These are phyloP conservation scores for Hydriomena furcata DNA, from an alignment of 2,888 invertebrate species.

Conservation along the genomic window DNA sequence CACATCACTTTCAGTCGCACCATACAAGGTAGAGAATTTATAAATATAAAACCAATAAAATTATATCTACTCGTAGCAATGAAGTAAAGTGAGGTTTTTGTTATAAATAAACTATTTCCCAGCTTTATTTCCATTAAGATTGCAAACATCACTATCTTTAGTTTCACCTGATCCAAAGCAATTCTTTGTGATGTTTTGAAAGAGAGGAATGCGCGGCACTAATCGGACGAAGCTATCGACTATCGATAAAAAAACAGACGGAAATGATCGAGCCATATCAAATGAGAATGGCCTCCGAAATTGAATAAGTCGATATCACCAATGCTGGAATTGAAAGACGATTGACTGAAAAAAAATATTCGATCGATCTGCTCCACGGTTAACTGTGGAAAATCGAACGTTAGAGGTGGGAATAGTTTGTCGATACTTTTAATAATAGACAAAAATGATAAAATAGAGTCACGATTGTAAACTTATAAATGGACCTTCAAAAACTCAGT, in stretches of 20 bases:
- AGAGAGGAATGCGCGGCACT: slow-evolving; percentile 73
- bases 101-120: no score
- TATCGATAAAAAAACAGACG: slow-evolving; percentile 62
- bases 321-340: slow-evolving; percentile 77
- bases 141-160: background rate
- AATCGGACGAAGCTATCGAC: slow-evolving; percentile 67
- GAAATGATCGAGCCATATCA: slow-evolving; percentile 73
- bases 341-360: slow-evolving; percentile 68
- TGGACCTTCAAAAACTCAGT: no score
- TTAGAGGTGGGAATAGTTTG: slow-evolving; percentile 39
- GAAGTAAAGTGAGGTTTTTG: no score
- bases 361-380: slow-evolving; percentile 67
- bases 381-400: slow-evolving; percentile 46
- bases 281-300: slow-evolving; percentile 73
- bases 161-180: slow-evolving; percentile 53
- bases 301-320: slow-evolving; percentile 81
- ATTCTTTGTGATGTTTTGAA: slow-evolving; percentile 48
- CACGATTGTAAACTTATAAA: no score
- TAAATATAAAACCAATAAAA: no score
- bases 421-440: slow-evolving; percentile 9
- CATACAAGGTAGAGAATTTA: no score
- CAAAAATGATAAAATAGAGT: no score
- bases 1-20: no score
- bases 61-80: no score
- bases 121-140: no score